phyloP scores from a whole-genome alignment of 64 coral and sea anemone genomes.

The Catalaphyllia jardinei region DNA sequence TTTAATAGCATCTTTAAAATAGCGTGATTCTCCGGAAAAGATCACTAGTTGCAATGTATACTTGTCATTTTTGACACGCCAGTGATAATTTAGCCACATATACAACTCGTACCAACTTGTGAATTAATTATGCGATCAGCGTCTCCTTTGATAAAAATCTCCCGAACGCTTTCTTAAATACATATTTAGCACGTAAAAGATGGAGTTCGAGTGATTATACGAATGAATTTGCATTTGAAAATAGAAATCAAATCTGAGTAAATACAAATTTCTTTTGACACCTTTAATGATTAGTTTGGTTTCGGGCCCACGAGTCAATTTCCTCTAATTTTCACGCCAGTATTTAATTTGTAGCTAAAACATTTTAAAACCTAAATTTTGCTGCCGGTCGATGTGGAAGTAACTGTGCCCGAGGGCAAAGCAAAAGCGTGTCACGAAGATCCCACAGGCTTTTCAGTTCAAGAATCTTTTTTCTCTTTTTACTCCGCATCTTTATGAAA shows the following conservation, averaged over 20 bases:
- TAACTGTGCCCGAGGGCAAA: too few relatives aligned
- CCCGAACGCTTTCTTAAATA: not conserved
- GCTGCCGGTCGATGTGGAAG: too few relatives aligned
- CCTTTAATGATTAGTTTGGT: not conserved
- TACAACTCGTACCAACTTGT: not conserved
- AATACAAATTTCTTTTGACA: not conserved
- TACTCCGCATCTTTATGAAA: not conserved
- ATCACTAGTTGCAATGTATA: not conserved
- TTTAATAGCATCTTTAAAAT: not conserved
- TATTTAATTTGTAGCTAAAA: too few relatives aligned
- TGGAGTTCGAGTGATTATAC: not conserved
- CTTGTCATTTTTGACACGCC: not conserved
- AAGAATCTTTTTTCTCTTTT: not conserved
- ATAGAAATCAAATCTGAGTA: not conserved
- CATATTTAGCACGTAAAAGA: not conserved
- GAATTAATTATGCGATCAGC: not conserved
- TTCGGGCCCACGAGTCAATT: too few relatives aligned
- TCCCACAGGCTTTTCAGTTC: not conserved
- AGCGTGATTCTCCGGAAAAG: not conserved
- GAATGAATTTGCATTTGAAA: not conserved
- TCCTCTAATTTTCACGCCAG: too few relatives aligned
- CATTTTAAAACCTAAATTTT: too few relatives aligned
- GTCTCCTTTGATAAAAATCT: not conserved
- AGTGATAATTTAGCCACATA: not conserved
- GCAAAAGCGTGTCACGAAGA: too few relatives aligned